Percentiles rank a stretch among this genome's conserved stretches.
Evolutionary conservation across 2,888 invertebrate species (phyloP).

Genomic region (Amblyjoppa proteus): DNA sequence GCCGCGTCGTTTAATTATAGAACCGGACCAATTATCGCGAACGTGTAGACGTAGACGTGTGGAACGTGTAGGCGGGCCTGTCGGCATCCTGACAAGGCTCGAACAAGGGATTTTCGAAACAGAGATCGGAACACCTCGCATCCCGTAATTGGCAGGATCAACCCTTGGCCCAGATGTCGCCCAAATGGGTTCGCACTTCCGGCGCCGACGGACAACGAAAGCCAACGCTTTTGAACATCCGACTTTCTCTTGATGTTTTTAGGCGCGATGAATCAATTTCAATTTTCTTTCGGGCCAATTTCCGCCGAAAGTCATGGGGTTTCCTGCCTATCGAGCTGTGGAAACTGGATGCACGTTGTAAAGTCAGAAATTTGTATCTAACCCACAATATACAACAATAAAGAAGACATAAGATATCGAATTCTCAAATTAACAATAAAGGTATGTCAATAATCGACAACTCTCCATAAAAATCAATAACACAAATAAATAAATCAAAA

Average conservation of each 20-base stretch:
- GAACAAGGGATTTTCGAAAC: constrained; percentile 10
- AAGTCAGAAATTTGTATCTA: too few species aligned
- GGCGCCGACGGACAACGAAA: background rate
- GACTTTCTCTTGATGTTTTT: too few species aligned
- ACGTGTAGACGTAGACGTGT: background rate
- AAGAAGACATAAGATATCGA: too few species aligned
- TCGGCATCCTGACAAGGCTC: constrained; percentile 18
- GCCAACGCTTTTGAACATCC: too few species aligned
- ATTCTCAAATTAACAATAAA: too few species aligned
- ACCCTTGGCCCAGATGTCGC: background rate
- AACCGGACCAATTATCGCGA: constrained; percentile 39
- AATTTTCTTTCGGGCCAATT: background rate
- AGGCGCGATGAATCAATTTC: too few species aligned
- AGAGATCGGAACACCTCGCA: constrained; percentile 1
- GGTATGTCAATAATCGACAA: too few species aligned
- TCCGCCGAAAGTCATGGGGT: background rate
- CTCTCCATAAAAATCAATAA: too few species aligned
- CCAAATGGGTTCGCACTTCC: background rate
- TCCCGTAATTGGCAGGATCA: constrained; percentile 33
- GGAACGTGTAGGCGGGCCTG: background rate
- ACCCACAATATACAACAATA: too few species aligned
- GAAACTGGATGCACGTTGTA: too few species aligned
- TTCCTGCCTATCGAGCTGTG: too few species aligned
- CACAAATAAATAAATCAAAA: too few species aligned
- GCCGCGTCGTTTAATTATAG: constrained; percentile 27